Conservation (phyloP, 2,888 invertebrate species). For the Lochmaea capreae region DNA sequence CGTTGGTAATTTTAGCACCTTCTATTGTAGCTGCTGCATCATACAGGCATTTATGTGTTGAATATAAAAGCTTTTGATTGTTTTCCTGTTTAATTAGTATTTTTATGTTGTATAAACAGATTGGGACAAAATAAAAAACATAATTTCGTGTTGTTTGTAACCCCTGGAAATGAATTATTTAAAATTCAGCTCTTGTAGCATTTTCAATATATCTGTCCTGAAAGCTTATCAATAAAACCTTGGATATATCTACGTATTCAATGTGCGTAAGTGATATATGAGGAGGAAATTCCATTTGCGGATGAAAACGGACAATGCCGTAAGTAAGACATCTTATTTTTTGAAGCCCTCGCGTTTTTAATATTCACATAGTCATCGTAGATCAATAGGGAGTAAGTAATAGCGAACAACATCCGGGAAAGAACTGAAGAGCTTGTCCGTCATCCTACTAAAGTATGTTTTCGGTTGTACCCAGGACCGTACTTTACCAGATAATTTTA, state of each 20-base stretch:
- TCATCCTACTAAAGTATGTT: slow-evolving; percentile 59
- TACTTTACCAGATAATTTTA: neutral
- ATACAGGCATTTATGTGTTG: too few species aligned
- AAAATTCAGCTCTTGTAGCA: slow-evolving; percentile 19
- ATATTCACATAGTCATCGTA: slow-evolving; percentile 56
- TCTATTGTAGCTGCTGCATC: too few species aligned
- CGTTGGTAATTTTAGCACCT: too few species aligned
- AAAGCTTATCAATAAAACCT: slow-evolving; percentile 24
- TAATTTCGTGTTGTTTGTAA: neutral
- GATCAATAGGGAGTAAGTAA: slow-evolving; percentile 56
- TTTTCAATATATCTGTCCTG: slow-evolving; percentile 9
- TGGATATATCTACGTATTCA: slow-evolving; percentile 26
- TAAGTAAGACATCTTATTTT: slow-evolving; percentile 48
- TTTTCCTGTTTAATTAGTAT: too few species aligned
- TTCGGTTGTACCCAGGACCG: slow-evolving; percentile 47
- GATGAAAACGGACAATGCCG: slow-evolving; percentile 39
- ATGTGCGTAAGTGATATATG: slow-evolving; percentile 43
- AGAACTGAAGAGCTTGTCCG: slow-evolving; percentile 56
- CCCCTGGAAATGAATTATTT: slow-evolving; percentile 5
- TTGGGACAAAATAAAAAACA: neutral
- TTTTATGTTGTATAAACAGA: too few species aligned
- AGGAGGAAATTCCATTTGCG: slow-evolving; percentile 41
- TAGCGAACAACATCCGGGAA: slow-evolving; percentile 59
- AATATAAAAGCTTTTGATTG: too few species aligned
- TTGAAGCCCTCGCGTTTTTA: slow-evolving; percentile 48